Percentiles rank a stretch among this genome's conserved stretches.
phyloP scores from a whole-genome alignment of 2,113 vertebrate genomes.

The Bubalus kerabau region DNA sequence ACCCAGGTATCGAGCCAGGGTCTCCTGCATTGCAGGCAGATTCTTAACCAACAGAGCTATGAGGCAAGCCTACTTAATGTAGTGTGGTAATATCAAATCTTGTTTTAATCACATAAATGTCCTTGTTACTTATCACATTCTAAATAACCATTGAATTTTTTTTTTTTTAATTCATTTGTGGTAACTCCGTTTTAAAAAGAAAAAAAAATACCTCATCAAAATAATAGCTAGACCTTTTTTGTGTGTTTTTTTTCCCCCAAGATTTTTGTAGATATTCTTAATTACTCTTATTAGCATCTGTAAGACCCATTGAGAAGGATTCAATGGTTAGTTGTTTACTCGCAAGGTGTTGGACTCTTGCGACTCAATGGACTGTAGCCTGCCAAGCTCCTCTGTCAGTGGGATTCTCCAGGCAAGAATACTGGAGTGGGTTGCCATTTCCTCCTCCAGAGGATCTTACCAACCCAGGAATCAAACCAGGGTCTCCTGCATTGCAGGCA shows the following conservation, averaged over 20 bases:
- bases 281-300: background rate
- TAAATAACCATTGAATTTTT: background rate
- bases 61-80: background rate
- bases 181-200: background rate
- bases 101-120: background rate
- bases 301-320: background rate
- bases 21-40: background rate
- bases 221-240: no score
- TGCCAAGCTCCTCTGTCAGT: background rate
- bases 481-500: background rate
- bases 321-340: background rate
- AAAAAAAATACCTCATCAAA: background rate
- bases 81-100: background rate
- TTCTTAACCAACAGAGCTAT: background rate
- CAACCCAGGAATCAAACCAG: background rate
- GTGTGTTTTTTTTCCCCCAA: rapidly evolving
- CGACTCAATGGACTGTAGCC: background rate
- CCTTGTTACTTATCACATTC: background rate
- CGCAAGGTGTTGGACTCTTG: background rate
- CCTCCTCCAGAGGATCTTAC: background rate
- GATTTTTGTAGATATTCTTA: background rate
- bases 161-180: background rate
- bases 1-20: background rate
- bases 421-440: background rate
- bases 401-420: background rate